A percentile compares a stretch with the other conserved stretches of the same genome.
These are phyloP conservation scores for Leptodactylus fallax DNA, from an alignment of 2,797 vertebrate species.

Conservation along the genomic window DNA sequence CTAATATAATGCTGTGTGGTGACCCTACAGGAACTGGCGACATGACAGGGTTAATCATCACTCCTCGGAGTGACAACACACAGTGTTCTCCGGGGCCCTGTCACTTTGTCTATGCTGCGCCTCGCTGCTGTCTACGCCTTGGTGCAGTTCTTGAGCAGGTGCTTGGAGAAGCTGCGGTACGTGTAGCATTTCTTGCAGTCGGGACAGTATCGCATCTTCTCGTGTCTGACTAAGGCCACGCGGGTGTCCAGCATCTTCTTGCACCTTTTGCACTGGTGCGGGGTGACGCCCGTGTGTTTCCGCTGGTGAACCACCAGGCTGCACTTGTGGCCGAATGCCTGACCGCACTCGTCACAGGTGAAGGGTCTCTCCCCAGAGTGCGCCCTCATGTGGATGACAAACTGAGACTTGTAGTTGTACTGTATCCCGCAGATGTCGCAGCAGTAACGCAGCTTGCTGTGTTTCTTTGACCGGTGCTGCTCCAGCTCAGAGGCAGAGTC, in stretches of 20 bases:
- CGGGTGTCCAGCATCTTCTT: not conserved
- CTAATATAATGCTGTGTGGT: not conserved
- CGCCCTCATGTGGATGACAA: conserved; percentile 8
- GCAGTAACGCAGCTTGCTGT: not conserved
- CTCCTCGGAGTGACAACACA: not conserved
- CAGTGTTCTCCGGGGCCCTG: not conserved
- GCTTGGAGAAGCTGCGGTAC: not conserved
- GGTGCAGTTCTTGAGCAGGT: not conserved
- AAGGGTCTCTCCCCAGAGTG: conserved; percentile 2
- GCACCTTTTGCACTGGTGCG: conserved; percentile 15
- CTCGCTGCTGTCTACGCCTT: not conserved
- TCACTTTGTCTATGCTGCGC: too few relatives aligned
- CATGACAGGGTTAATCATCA: too few relatives aligned
- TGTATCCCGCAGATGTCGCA: conserved; percentile 21
- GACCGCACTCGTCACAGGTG: conserved; percentile 13
- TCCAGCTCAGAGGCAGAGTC: not conserved
- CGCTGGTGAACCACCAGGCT: conserved; percentile 27
- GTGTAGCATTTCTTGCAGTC: conserved; percentile 30
- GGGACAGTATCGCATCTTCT: conserved; percentile 13
- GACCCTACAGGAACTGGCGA: not conserved
- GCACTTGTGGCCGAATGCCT: conserved; percentile 6
- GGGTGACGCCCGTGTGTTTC: not conserved
- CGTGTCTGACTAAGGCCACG: not conserved
- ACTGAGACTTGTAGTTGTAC: conserved; percentile 26
- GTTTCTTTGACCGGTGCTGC: not conserved